Evolutionary conservation across 2,888 invertebrate genomes (phyloP), one percentile per base, ranked within the genome.

Genomic region (Bruchidius siliquastri): DNA sequence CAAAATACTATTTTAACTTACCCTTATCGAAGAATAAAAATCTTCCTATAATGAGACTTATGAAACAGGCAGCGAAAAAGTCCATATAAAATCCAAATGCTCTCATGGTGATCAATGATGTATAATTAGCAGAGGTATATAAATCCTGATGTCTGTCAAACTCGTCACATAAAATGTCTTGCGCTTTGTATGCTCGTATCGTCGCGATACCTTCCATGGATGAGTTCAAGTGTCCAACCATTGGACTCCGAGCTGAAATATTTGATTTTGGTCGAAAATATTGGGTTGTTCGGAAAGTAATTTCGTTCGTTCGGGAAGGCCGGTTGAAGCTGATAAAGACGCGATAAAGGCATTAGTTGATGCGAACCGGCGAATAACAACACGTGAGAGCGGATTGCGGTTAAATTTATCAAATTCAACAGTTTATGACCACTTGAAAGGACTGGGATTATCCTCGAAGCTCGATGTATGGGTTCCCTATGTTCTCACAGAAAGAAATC

Each of bases 201-300:
- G 85, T 86, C 21, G 85, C 82, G 49, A 86, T 71, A 8, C 86
- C 86, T 78, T 87, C 85, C 66, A 87, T 75, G 4, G 85, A 83
- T n/a, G 86, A 82, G 74, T 84, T 86, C 13, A 86, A 73, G 72
- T 85, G 85, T 13, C 86, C 86, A 66, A 86, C 77, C 20, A 86
- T 78, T 10, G 86, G 86, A 78, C 86, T 85, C 69, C 84, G 79
- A 32, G 84, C 86, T 86, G 70, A 73, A 81, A 80, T 74, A 74
- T 83, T 82, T 70, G 82, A 83, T n/a, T n/a, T n/a, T n/a, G n/a
- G n/a, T n/a, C n/a, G n/a, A n/a, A n/a, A n/a, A n/a, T n/a, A n/a
- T n/a, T n/a, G n/a, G n/a, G n/a, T n/a, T n/a, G n/a, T n/a, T n/a
- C n/a, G n/a, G n/a, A n/a, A n/a, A n/a, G n/a, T n/a, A n/a, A n/a